These are phyloP conservation scores for Petrocephalus microphthalmus DNA, from an alignment of 2,113 vertebrate species.

Conservation along the genomic window DNA sequence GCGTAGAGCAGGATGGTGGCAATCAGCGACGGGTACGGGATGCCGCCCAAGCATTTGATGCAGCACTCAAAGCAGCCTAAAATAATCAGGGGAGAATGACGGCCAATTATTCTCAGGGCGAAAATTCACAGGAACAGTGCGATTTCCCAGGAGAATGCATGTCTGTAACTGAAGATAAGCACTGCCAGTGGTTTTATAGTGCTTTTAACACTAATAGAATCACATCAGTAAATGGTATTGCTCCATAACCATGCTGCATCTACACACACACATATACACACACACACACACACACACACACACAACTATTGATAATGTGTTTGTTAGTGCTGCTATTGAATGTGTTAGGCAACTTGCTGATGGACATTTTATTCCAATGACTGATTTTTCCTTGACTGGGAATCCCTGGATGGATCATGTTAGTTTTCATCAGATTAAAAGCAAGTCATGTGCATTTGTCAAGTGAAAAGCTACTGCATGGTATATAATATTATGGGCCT, in stretches of 20 bases:
- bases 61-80: constrained; percentile 95
- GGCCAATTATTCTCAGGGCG: background rate
- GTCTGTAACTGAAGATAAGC: background rate
- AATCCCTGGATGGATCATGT: background rate
- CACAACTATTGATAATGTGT: background rate
- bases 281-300: background rate
- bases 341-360: background rate
- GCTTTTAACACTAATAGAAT: background rate
- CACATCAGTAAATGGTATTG: background rate
- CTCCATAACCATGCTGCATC: background rate
- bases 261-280: background rate
- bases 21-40: constrained; percentile 91
- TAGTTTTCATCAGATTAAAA: background rate
- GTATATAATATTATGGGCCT: background rate
- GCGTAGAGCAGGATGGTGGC: constrained; percentile 96
- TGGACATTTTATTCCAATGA: background rate
- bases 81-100: constrained; percentile 1
- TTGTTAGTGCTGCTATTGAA: background rate
- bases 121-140: background rate
- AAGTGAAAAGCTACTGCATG: background rate
- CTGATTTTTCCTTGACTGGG: background rate
- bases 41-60: constrained; percentile 96
- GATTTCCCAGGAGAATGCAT: background rate
- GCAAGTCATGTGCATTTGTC: too few species aligned
- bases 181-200: background rate